phyloP scores from a whole-genome alignment of 2,113 vertebrate species.

The Microcebus jonahi region DNA sequence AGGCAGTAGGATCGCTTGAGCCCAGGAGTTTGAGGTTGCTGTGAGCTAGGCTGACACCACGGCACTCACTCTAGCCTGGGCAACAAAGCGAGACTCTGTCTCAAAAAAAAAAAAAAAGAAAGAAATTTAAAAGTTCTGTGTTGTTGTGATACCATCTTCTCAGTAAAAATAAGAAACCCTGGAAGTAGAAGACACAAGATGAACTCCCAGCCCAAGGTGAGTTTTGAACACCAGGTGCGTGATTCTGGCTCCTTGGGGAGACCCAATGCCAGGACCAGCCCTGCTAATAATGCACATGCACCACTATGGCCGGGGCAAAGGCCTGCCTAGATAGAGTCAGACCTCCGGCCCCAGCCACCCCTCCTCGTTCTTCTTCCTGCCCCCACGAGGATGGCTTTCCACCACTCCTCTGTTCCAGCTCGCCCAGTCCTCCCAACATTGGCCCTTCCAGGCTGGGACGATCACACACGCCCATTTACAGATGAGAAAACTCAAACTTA shows the following conservation, averaged over 20 bases:
- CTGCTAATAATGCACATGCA: background rate
- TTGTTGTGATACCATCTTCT: background rate
- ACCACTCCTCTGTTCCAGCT: background rate
- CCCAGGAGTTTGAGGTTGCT: too few relatives aligned
- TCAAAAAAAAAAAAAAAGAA: too few relatives aligned
- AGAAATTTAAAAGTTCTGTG: background rate
- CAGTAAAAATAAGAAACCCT: background rate
- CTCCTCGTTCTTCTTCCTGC: rapidly evolving
- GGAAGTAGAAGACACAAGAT: background rate
- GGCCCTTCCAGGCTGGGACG: rapidly evolving
- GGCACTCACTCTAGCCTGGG: too few relatives aligned
- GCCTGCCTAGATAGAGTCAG: background rate
- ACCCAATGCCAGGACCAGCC: background rate
- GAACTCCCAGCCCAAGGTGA: background rate
- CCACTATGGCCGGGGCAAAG: background rate
- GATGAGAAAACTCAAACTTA: background rate
- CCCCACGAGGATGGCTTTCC: background rate
- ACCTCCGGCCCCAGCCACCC: too few relatives aligned
- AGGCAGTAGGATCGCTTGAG: too few relatives aligned
- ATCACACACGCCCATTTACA: background rate
- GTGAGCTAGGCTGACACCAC: too few relatives aligned
- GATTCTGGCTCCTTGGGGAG: background rate
- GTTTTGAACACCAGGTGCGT: background rate
- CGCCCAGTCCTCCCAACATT: background rate
- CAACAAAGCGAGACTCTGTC: too few relatives aligned